These are phyloP conservation scores for Stegophylla sp. DNA, from an alignment of 2,888 invertebrate genomes.

Conservation along the genomic window DNA sequence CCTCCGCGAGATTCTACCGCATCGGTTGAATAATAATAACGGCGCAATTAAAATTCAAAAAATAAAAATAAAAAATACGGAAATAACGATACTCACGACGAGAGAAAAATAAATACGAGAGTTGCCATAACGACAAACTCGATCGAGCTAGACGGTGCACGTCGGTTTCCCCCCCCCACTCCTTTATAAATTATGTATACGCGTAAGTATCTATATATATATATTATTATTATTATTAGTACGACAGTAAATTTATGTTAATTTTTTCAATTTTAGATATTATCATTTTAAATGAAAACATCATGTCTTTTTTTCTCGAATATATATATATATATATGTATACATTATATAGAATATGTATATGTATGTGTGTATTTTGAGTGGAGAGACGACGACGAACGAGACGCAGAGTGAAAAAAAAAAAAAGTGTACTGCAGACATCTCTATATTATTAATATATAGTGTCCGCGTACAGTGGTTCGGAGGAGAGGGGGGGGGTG, in stretches of 20 bases:
- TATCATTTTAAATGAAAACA: slow-evolving; percentile 47
- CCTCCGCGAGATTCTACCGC: neutral
- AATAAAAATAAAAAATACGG: too few species aligned
- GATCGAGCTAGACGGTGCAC: neutral
- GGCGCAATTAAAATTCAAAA: slow-evolving; percentile 27
- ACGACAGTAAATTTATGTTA: slow-evolving; percentile 34
- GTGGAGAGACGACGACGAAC: neutral
- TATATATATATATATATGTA: too few species aligned
- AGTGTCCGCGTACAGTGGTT: too few species aligned
- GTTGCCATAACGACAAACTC: slow-evolving; percentile 18
- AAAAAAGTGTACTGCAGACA: neutral
- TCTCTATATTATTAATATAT: too few species aligned
- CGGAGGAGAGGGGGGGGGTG: too few species aligned
- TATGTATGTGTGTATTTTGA: too few species aligned
- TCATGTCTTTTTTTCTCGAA: neutral
- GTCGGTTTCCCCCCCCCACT: neutral
- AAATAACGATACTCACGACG: neutral
- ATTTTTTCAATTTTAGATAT: slow-evolving; percentile 44
- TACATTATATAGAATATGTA: too few species aligned
- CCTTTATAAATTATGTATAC: neutral
- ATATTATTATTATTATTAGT: slow-evolving; percentile 30
- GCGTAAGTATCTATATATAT: too few species aligned
- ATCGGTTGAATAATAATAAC: neutral
- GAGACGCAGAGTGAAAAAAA: too few species aligned
- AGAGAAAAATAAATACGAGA: neutral